A percentile compares a stretch with the other conserved stretches of the same genome.
These are phyloP conservation scores for Drosophila murphyi DNA, from an alignment of 1,140 invertebrate species.

Conservation along the genomic window DNA sequence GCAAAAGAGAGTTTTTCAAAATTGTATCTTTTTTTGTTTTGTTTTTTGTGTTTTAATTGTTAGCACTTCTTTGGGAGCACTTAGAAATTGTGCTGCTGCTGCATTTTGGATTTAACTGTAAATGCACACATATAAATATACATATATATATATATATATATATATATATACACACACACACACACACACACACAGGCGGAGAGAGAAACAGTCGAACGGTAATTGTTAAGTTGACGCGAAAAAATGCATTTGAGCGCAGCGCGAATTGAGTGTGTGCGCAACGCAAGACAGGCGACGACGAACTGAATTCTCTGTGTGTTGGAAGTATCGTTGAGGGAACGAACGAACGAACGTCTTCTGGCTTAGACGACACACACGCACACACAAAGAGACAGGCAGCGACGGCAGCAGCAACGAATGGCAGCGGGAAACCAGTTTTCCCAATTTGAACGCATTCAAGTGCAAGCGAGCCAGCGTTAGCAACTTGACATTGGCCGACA, in stretches of 20 bases:
- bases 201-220: not conserved
- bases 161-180: slow-evolving; percentile 1
- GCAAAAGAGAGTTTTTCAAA: slow-evolving; percentile 11
- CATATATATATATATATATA: no score
- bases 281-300: slow-evolving; percentile 82
- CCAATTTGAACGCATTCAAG: slow-evolving; percentile 28
- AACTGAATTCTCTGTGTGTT: slow-evolving; percentile 83
- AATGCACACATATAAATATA: slow-evolving; percentile 4
- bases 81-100: slow-evolving; percentile 34
- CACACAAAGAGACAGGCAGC: slow-evolving; percentile 23
- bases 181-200: slow-evolving; percentile 2
- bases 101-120: slow-evolving; percentile 32
- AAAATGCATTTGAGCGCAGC: slow-evolving; percentile 47
- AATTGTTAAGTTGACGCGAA: slow-evolving; percentile 1
- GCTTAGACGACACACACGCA: slow-evolving; percentile 39
- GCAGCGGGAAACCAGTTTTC: slow-evolving; percentile 78
- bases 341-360: slow-evolving; percentile 60
- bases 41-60: slow-evolving; percentile 18
- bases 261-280: slow-evolving; percentile 80
- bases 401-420: slow-evolving; percentile 57
- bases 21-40: slow-evolving; percentile 23
- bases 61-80: slow-evolving; percentile 32
- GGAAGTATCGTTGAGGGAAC: slow-evolving; percentile 66
- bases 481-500: not conserved
- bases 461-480: slow-evolving; percentile 33